Percentiles rank a stretch among this genome's conserved stretches.
These are phyloP conservation scores for Stegostoma tigrinum DNA, from an alignment of 2,113 vertebrate genomes.

Conservation along the genomic window DNA sequence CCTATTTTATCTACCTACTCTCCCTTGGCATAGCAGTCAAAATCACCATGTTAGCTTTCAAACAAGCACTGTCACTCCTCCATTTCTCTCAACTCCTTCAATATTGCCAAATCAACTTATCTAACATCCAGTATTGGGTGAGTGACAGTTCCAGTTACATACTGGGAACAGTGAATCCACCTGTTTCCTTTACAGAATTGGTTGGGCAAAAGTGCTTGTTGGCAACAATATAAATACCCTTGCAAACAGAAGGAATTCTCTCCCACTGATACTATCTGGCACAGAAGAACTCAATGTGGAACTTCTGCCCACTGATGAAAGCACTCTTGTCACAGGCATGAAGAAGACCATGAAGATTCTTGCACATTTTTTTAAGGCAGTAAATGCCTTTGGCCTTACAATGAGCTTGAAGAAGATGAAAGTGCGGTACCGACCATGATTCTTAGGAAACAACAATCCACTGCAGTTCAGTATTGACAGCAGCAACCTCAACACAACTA, in stretches of 20 bases:
- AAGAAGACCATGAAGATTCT: neutral
- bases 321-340: too few species aligned
- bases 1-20: neutral
- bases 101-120: neutral
- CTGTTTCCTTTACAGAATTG: too few species aligned
- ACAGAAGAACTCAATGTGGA: too few species aligned
- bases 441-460: neutral
- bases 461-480: neutral
- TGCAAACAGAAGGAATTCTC: neutral
- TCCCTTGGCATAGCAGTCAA: neutral
- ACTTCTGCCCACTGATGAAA: too few species aligned
- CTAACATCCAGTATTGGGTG: neutral
- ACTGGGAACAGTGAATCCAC: neutral
- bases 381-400: neutral
- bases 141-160: neutral
- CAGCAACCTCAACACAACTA: neutral
- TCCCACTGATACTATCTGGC: too few species aligned
- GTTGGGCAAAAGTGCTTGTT: too few species aligned
- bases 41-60: neutral
- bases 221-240: too few species aligned
- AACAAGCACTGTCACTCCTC: neutral
- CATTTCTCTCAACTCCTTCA: neutral
- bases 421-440: neutral
- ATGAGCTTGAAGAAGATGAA: neutral
- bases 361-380: neutral